Conservation (phyloP, 2,113 vertebrate species). For the Gambusia affinis region DNA sequence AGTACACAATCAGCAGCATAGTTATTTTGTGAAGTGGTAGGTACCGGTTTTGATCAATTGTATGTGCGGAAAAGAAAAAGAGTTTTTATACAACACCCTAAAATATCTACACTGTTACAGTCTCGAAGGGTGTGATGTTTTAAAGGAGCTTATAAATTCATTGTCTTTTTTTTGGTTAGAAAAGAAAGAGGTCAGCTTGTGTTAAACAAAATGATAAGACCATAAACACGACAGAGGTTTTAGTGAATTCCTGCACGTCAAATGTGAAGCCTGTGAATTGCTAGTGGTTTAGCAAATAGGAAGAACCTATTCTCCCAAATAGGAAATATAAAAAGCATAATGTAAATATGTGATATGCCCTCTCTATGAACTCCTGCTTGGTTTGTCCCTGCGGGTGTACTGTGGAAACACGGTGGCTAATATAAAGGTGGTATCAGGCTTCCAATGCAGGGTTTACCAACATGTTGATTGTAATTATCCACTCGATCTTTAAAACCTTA, state of each 20-base stretch:
- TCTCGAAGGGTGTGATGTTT: too few species aligned
- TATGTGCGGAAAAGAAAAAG: too few species aligned
- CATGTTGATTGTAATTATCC: constrained; percentile 1
- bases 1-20: too few species aligned
- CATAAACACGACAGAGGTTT: too few species aligned
- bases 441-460: not conserved
- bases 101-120: too few species aligned
- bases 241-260: not conserved
- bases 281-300: not conserved
- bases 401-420: not conserved
- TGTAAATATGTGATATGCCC: not conserved
- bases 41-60: too few species aligned
- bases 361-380: not conserved
- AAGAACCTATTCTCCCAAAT: not conserved
- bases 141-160: too few species aligned
- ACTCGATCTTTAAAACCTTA: not conserved
- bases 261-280: not conserved
- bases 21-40: too few species aligned
- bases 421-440: not conserved
- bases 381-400: not conserved
- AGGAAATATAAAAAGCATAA: not conserved
- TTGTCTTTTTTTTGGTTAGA: too few species aligned
- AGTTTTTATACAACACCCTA: too few species aligned
- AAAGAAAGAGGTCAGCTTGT: too few species aligned
- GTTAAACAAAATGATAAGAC: too few species aligned